Percentiles rank a stretch among this genome's conserved stretches.
Conservation (phyloP, 2,797 vertebrate genomes). For the Sciurus carolinensis region DNA sequence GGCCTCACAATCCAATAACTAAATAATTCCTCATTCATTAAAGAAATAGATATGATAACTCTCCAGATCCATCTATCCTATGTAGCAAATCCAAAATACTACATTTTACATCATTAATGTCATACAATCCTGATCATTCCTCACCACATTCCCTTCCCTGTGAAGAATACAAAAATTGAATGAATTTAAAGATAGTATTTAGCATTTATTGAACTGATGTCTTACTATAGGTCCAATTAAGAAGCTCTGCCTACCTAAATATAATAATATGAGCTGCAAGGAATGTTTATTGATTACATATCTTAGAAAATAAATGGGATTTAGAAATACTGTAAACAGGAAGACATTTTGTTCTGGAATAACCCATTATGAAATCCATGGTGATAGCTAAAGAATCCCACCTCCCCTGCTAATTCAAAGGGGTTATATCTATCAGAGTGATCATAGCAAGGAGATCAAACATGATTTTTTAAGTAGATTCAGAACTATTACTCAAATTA, state of each 20-base stretch:
- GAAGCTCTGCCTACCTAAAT: not conserved
- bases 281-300: not conserved
- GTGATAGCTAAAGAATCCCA: not conserved
- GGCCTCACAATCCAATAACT: not conserved
- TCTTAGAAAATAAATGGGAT: not conserved
- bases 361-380: slow-evolving; percentile 35
- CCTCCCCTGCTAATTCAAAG: not conserved
- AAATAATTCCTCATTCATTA: not conserved
- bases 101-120: not conserved
- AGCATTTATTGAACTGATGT: not conserved
- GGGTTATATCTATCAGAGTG: not conserved
- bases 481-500: slow-evolving; percentile 1
- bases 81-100: not conserved
- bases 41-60: not conserved
- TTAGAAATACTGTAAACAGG: slow-evolving; percentile 13
- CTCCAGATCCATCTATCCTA: not conserved
- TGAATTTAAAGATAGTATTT: slow-evolving; percentile 39
- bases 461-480: not conserved
- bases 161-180: not conserved
- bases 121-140: not conserved
- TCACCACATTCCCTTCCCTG: not conserved
- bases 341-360: slow-evolving; percentile 42
- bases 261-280: not conserved
- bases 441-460: not conserved
- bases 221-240: slow-evolving; percentile 20